Percentiles rank a stretch among this genome's conserved stretches.
Evolutionary conservation across 2,888 invertebrate genomes (phyloP).

Genomic region (Nephrotoma guestfalica): DNA sequence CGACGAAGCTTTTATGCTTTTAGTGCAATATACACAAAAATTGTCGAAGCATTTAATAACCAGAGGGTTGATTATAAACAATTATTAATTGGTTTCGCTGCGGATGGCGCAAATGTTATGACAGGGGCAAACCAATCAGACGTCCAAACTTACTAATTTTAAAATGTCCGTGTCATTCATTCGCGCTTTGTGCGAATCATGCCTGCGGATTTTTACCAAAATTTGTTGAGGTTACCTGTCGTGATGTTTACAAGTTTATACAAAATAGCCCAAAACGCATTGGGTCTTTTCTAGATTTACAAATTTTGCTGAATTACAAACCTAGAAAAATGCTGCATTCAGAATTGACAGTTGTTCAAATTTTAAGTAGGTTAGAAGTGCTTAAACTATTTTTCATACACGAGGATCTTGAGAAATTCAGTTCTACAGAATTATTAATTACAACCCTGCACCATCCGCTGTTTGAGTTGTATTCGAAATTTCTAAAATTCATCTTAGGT

Average conservation of each 20-base stretch:
- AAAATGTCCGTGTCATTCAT: neutral
- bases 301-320: neutral
- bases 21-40: no score
- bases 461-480: neutral
- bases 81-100: constrained; percentile 23
- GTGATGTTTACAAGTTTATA: neutral
- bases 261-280: neutral
- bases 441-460: neutral
- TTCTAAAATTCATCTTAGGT: neutral
- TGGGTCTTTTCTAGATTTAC: neutral
- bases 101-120: constrained; percentile 21
- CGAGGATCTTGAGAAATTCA: neutral
- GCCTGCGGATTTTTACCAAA: constrained; percentile 18
- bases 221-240: constrained; percentile 7
- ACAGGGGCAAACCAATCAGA: neutral
- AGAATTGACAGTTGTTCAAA: neutral
- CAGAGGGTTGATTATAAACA: constrained; percentile 13
- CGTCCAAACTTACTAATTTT: neutral
- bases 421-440: neutral
- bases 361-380: neutral
- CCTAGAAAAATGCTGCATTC: neutral
- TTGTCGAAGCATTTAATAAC: constrained; percentile 15
- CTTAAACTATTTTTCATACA: neutral
- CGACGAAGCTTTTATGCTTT: no score
- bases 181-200: neutral